These are phyloP conservation scores for Zoanthus solanderi DNA, from an alignment of 92 coral and sea anemone genomes.

Conservation along the genomic window DNA sequence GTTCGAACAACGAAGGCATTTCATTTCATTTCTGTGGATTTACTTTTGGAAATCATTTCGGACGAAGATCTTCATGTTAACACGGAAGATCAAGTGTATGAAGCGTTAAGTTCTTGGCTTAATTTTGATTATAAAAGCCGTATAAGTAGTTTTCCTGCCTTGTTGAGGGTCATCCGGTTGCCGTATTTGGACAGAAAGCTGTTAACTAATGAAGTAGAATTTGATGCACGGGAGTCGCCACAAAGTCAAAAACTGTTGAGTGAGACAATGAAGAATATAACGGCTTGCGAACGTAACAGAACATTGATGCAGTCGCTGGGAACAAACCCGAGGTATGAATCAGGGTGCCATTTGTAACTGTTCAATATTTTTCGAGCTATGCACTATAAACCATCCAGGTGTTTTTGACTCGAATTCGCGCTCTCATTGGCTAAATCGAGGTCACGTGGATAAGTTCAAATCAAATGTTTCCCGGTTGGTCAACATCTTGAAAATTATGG, in stretches of 20 bases:
- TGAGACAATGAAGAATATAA: conserved; percentile 79
- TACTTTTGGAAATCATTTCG: conserved; percentile 72
- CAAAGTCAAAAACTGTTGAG: conserved; percentile 70
- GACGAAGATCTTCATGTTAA: conserved; percentile 86
- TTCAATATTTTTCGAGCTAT: too few relatives aligned
- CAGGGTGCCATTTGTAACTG: too few relatives aligned
- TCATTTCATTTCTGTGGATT: conserved; percentile 62
- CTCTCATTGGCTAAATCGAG: too few relatives aligned
- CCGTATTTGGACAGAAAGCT: conserved; percentile 74
- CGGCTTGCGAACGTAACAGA: conserved; percentile 70
- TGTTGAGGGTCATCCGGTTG: conserved; percentile 80
- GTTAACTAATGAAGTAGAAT: conserved; percentile 72
- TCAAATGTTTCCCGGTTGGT: too few relatives aligned
- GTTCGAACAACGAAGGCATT: conserved; percentile 67
- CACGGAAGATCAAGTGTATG: conserved; percentile 83
- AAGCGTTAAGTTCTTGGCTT: conserved; percentile 80
- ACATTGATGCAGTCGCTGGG: conserved; percentile 63
- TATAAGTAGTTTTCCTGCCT: conserved; percentile 57
- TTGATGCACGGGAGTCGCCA: conserved; percentile 78
- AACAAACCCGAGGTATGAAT: conserved; percentile 73
- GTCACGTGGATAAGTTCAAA: too few relatives aligned
- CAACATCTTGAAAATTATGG: too few relatives aligned
- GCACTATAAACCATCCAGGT: too few relatives aligned
- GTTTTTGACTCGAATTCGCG: too few relatives aligned
- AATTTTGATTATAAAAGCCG: conserved; percentile 73